Percentiles rank a stretch among this genome's conserved stretches.
phyloP scores from a whole-genome alignment of 1,140 invertebrate genomes.

The Neuroterus valhalla region DNA sequence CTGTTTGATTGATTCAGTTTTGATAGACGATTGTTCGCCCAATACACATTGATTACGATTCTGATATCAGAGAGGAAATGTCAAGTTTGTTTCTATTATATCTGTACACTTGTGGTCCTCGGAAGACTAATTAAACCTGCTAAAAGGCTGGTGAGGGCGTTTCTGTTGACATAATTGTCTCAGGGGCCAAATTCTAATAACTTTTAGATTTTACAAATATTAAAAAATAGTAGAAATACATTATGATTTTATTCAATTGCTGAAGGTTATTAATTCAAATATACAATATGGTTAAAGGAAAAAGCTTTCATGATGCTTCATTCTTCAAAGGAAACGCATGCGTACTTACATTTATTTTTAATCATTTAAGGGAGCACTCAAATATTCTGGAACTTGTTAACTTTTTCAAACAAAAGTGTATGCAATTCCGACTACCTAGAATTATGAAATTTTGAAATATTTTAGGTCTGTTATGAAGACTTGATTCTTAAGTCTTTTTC shows the following conservation, averaged over 20 bases:
- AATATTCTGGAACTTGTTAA: too few species aligned
- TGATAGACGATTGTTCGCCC: not conserved
- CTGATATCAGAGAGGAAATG: constrained; percentile 11
- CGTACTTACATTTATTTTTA: constrained; percentile 1
- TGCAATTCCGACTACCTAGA: too few species aligned
- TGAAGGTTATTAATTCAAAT: not conserved
- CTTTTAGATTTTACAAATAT: not conserved
- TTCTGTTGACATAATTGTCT: constrained; percentile 12
- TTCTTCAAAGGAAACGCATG: not conserved
- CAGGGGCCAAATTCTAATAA: constrained; percentile 24
- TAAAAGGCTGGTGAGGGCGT: constrained; percentile 33
- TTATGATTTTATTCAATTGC: not conserved
- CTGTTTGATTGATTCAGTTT: constrained; percentile 12
- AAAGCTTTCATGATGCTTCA: not conserved
- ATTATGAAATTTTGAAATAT: too few species aligned
- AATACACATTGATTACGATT: constrained; percentile 11
- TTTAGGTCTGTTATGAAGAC: too few species aligned
- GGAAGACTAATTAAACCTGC: constrained; percentile 34
- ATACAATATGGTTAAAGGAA: not conserved
- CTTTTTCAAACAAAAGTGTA: too few species aligned
- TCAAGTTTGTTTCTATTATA: constrained; percentile 10
- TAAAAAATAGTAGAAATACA: constrained; percentile 10
- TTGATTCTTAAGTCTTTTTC: too few species aligned
- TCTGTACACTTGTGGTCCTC: constrained; percentile 34
- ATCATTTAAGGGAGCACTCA: not conserved